Percentiles rank a stretch among this genome's conserved stretches.
phyloP scores from a whole-genome alignment of 2,888 invertebrate genomes.

The Cremastinae sp. region DNA sequence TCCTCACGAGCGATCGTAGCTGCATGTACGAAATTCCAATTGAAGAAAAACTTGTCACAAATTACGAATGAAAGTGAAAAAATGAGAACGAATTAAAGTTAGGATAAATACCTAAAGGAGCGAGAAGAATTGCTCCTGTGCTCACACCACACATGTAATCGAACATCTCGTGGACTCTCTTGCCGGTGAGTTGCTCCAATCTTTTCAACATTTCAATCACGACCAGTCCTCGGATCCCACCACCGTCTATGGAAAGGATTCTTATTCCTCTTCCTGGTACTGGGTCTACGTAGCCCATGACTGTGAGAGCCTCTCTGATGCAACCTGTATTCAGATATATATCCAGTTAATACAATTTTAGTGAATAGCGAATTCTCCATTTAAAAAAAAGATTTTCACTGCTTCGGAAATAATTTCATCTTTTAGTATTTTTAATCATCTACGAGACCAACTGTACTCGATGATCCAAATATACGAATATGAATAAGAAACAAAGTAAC shows the following conservation, averaged over 20 bases:
- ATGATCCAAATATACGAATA: too few species aligned
- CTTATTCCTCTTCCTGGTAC: constrained; percentile 88
- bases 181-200: constrained; percentile 87
- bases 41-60: neutral
- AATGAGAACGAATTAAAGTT: neutral
- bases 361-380: neutral
- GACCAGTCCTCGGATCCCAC: constrained; percentile 93
- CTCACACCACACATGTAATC: constrained; percentile 93
- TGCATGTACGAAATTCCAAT: constrained; percentile 62
- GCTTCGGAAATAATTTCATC: too few species aligned
- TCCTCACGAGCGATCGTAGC: constrained; percentile 65
- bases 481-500: too few species aligned
- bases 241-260: constrained; percentile 93
- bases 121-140: constrained; percentile 91
- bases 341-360: neutral
- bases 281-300: constrained; percentile 87
- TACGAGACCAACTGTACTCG: too few species aligned
- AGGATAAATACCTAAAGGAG: constrained; percentile 84
- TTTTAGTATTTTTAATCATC: too few species aligned
- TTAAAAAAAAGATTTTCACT: constrained; percentile 37
- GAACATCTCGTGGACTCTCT: constrained; percentile 88
- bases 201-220: constrained; percentile 91
- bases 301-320: constrained; percentile 83
- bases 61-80: neutral
- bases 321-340: constrained; percentile 64